Evolutionary conservation across 2,797 vertebrate genomes (phyloP).

Genomic region (Lithobates pipiens): DNA sequence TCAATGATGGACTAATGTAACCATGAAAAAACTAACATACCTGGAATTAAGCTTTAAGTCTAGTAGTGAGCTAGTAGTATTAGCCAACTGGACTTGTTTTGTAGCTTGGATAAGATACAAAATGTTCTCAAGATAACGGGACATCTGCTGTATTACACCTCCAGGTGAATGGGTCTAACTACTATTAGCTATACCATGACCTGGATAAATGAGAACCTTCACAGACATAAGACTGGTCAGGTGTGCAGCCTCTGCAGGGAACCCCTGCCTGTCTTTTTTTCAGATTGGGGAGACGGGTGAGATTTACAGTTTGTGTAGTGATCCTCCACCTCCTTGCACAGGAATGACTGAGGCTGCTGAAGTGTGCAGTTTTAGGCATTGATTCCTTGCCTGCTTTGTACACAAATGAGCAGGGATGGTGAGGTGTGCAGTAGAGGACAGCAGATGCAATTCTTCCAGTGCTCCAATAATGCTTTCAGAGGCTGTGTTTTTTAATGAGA

Average conservation of each 20-base stretch:
- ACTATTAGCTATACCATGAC: no score
- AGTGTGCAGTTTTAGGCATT: background rate
- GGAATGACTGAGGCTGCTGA: background rate
- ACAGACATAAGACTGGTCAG: background rate
- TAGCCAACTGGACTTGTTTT: no score
- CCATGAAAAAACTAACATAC: no score
- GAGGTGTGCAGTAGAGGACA: conserved; percentile 50
- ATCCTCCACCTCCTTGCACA: background rate
- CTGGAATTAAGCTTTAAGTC: no score
- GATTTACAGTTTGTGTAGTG: background rate
- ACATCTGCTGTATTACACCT: no score
- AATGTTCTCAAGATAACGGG: no score
- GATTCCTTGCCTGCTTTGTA: conserved; percentile 13
- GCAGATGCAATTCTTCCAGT: conserved; percentile 31
- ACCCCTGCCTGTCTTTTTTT: background rate
- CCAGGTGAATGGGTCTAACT: no score
- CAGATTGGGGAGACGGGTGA: background rate
- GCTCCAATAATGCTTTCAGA: conserved; percentile 44
- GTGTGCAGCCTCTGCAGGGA: background rate
- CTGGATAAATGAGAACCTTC: no score
- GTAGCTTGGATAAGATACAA: no score
- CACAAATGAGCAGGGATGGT: conserved; percentile 28
- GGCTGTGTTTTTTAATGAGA: conserved; percentile 52
- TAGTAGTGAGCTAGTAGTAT: no score
- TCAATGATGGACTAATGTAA: no score